Percentiles rank a stretch among this genome's conserved stretches.
phyloP scores from a whole-genome alignment of 53 echinoderm and acorn worm genomes.

The Crossaster papposus region DNA sequence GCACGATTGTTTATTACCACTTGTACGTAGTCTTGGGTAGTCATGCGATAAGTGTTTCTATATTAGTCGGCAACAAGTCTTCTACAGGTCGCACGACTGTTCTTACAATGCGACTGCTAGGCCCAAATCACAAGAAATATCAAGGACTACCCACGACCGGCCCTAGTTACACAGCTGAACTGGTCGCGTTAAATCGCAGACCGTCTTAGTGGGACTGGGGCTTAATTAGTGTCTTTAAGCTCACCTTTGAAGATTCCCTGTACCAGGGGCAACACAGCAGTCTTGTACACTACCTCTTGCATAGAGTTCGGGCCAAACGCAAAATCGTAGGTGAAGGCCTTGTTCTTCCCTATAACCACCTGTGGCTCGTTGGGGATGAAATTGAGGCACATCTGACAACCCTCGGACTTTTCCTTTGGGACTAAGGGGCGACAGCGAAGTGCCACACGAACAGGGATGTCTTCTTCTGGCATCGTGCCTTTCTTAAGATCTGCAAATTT shows the following conservation, averaged over 20 bases:
- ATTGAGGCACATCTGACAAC: conserved; percentile 82
- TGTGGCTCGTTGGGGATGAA: conserved; percentile 87
- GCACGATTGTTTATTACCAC: too few relatives aligned
- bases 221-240: too few relatives aligned
- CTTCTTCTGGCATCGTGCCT: conserved; percentile 74
- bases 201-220: too few relatives aligned
- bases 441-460: conserved; percentile 89
- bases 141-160: too few relatives aligned
- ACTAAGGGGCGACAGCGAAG: conserved; percentile 84
- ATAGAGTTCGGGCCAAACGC: conserved; percentile 73
- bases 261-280: conserved; percentile 73
- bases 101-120: too few relatives aligned
- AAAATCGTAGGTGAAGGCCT: conserved; percentile 97
- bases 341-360: conserved; percentile 91
- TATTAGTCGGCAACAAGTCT: too few relatives aligned
- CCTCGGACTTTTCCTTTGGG: conserved; percentile 86
- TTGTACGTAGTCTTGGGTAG: too few relatives aligned
- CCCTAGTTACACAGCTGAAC: too few relatives aligned
- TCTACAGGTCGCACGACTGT: too few relatives aligned
- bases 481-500: background rate
- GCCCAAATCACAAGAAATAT: too few relatives aligned
- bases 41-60: too few relatives aligned
- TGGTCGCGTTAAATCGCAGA: too few relatives aligned
- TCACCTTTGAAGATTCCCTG: conserved; percentile 96
- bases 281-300: conserved; percentile 74